Evolutionary conservation across 2,113 vertebrate species (phyloP).

Genomic region (Cyprinodon variegatus): DNA sequence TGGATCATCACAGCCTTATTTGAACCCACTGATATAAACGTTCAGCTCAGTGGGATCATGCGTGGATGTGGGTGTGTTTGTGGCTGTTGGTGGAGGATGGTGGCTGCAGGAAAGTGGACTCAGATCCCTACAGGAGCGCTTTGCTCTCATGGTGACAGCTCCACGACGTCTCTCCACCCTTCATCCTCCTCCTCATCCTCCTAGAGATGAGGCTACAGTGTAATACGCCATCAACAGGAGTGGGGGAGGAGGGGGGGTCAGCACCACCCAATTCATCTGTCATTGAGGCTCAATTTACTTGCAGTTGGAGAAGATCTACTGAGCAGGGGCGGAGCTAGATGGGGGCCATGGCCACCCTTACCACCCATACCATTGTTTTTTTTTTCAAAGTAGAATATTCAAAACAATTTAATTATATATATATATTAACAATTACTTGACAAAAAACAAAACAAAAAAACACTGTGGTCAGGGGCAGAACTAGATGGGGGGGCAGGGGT

Average conservation of each 20-base stretch:
- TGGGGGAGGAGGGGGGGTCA: not conserved
- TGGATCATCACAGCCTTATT: not conserved
- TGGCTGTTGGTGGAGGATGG: not conserved
- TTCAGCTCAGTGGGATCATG: not conserved
- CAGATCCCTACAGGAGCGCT: constrained; percentile 24
- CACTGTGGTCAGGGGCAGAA: too few species aligned
- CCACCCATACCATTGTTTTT: too few species aligned
- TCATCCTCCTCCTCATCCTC: constrained; percentile 15
- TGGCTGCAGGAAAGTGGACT: constrained; percentile 55
- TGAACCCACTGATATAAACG: not conserved
- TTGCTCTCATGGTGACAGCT: constrained; percentile 47
- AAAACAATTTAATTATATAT: too few species aligned
- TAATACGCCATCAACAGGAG: constrained; percentile 38
- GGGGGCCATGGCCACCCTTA: too few species aligned
- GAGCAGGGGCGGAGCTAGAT: not conserved
- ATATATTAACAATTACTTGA: too few species aligned
- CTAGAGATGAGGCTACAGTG: constrained; percentile 25
- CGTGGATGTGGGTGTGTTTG: constrained; percentile 41
- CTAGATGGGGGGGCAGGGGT: too few species aligned
- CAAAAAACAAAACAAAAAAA: too few species aligned
- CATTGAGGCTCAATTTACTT: constrained; percentile 21
- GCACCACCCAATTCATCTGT: constrained; percentile 3
- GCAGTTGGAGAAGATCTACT: not conserved
- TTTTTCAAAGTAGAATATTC: too few species aligned
- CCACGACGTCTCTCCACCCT: constrained; percentile 49